A percentile compares a stretch with the other conserved stretches of the same genome.
phyloP scores from a whole-genome alignment of 2,113 vertebrate species.

The Kryptolebias marmoratus region DNA sequence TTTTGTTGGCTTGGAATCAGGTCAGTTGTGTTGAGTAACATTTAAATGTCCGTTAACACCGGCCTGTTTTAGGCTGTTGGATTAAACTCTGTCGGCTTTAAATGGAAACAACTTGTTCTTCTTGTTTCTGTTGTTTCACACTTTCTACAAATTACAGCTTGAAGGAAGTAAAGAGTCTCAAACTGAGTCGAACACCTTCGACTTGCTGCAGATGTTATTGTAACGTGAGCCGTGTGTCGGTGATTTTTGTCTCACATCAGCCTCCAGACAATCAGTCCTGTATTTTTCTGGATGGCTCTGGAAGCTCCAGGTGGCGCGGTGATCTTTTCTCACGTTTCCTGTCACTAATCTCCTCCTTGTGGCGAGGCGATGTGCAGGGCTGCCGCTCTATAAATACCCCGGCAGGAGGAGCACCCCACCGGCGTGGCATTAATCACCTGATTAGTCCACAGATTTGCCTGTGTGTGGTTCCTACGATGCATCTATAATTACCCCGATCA shows the following conservation, averaged over 20 bases:
- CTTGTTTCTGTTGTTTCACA: background rate
- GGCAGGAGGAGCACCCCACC: conserved; percentile 42
- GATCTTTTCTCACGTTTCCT: conserved; percentile 69
- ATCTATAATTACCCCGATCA: conserved; percentile 57
- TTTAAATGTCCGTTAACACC: too few species aligned
- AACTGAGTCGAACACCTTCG: background rate
- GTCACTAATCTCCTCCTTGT: conserved; percentile 68
- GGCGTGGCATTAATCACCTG: conserved; percentile 78
- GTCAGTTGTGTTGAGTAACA: too few species aligned
- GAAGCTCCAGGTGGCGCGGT: conserved; percentile 58
- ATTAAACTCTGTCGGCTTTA: background rate
- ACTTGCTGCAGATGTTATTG: background rate
- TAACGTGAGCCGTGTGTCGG: conserved; percentile 8
- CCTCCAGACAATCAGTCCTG: conserved; percentile 4
- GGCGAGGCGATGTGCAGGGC: conserved; percentile 38
- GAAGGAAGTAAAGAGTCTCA: background rate
- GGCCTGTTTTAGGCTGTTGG: conserved; percentile 32
- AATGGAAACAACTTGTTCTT: background rate
- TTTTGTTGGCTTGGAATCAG: too few species aligned
- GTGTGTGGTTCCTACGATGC: conserved; percentile 61
- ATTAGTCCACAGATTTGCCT: conserved; percentile 67
- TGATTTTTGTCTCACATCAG: conserved; percentile 16
- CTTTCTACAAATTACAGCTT: conserved; percentile 1
- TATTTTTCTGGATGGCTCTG: conserved; percentile 41
- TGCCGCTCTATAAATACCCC: conserved; percentile 70